Evolutionary conservation across 1,140 invertebrate genomes (phyloP).

Genomic region (Cheumatopsyche charites): DNA sequence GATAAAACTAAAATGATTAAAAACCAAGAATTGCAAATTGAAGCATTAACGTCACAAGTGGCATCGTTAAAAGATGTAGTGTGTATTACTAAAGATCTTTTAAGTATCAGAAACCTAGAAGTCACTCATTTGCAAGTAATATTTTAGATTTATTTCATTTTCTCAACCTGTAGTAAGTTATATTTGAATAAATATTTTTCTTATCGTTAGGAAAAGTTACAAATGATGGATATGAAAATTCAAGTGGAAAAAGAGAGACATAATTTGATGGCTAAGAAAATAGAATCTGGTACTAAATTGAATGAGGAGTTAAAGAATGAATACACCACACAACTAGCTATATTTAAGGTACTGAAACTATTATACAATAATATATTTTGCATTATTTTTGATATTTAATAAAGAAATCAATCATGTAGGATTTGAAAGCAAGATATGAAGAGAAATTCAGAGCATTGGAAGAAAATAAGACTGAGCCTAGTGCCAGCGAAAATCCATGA

Average conservation of each 20-base stretch:
- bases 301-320: conserved; percentile 76
- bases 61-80: conserved; percentile 78
- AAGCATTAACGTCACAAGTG: conserved; percentile 71
- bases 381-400: neutral
- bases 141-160: neutral
- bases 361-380: neutral
- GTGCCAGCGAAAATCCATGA: conserved; percentile 4
- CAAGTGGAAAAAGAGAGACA: conserved; percentile 73
- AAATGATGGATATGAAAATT: conserved; percentile 72
- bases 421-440: conserved; percentile 57
- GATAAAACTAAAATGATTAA: conserved; percentile 73
- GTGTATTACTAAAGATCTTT: conserved; percentile 75
- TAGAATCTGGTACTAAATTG: conserved; percentile 69
- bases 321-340: conserved; percentile 73
- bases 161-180: neutral
- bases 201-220: conserved; percentile 69
- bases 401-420: conserved; percentile 49
- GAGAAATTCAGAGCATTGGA: conserved; percentile 47
- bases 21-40: conserved; percentile 77
- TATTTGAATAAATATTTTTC: neutral
- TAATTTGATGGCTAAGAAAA: conserved; percentile 69
- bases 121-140: conserved; percentile 72
- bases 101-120: conserved; percentile 78
- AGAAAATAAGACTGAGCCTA: conserved; percentile 17
- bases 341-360: conserved; percentile 65